Conservation (phyloP, 2,888 invertebrate genomes). For the Aspidapion aeneum region DNA sequence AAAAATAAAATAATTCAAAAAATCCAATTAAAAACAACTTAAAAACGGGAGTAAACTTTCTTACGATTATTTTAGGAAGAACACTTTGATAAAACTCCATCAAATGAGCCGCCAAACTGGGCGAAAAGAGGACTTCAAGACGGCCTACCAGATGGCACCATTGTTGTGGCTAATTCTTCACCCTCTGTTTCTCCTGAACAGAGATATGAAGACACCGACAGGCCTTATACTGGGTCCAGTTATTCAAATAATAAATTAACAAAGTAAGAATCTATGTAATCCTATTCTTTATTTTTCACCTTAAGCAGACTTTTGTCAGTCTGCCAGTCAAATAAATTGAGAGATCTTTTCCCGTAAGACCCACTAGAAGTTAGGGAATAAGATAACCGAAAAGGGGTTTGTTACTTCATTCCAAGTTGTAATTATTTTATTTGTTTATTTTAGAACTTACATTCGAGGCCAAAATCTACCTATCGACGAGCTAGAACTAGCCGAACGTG, state of each 20-base stretch:
- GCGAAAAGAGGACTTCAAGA: conserved; percentile 49
- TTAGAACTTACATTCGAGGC: conserved; percentile 71
- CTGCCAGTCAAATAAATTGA: too few species aligned
- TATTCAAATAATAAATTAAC: conserved; percentile 8
- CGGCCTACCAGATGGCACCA: conserved; percentile 46
- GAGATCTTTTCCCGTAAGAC: too few species aligned
- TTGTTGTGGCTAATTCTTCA: conserved; percentile 47
- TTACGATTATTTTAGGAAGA: conserved; percentile 4
- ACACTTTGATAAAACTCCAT: conserved; percentile 22
- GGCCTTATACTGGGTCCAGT: conserved; percentile 44
- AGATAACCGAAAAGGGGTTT: too few species aligned
- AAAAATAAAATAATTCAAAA: too few species aligned
- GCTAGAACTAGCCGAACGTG: conserved; percentile 74
- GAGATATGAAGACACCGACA: conserved; percentile 40
- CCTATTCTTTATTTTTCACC: too few species aligned
- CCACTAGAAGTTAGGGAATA: too few species aligned
- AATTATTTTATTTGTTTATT: too few species aligned
- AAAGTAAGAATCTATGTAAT: too few species aligned
- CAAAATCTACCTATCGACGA: conserved; percentile 84
- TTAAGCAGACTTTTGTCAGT: too few species aligned
- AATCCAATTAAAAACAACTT: too few species aligned
- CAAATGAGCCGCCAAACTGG: conserved; percentile 51
- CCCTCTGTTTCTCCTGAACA: conserved; percentile 48
- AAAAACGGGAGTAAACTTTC: too few species aligned
- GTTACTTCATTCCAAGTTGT: too few species aligned